Evolutionary conservation across 2,888 invertebrate species (phyloP).

Genomic region (Merodon equestris): DNA sequence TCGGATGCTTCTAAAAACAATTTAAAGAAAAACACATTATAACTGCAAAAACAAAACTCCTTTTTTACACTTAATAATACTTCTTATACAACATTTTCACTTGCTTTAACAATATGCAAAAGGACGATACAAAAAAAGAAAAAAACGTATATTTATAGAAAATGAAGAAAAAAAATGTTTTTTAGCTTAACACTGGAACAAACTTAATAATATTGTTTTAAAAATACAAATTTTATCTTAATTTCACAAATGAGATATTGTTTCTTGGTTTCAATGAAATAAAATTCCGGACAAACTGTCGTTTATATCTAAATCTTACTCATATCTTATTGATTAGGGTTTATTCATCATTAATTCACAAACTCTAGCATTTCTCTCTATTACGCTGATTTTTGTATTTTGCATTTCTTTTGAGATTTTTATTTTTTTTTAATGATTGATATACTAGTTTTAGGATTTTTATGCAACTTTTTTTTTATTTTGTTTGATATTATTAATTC

Average conservation of each 20-base stretch:
- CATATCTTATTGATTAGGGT: too few relatives aligned
- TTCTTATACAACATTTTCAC: conserved; percentile 51
- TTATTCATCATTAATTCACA: too few relatives aligned
- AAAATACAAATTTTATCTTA: conserved; percentile 57
- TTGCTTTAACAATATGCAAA: conserved; percentile 40
- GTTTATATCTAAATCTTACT: too few relatives aligned
- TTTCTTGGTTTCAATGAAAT: too few relatives aligned
- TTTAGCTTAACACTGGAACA: conserved; percentile 3
- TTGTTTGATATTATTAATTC: conserved; percentile 45
- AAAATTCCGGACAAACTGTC: too few relatives aligned
- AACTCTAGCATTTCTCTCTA: conserved; percentile 1
- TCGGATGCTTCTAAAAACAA: too few relatives aligned
- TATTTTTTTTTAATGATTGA: conserved; percentile 56
- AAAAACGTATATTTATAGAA: conserved; percentile 35
- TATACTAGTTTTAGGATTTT: conserved; percentile 62
- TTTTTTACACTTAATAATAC: conserved; percentile 54
- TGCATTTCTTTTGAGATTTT: conserved; percentile 27
- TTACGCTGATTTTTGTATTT: conserved; percentile 26
- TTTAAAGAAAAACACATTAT: conserved; percentile 2
- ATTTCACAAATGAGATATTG: conserved; percentile 1
- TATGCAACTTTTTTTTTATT: conserved; percentile 46
- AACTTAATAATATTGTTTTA: conserved; percentile 20
- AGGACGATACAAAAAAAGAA: conserved; percentile 32
- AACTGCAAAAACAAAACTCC: conserved; percentile 1
- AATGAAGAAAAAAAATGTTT: conserved; percentile 35